Base-by-base conservation (phyloP, 2,113 vertebrate genomes). In the Gopherus evgoodei region DNA sequence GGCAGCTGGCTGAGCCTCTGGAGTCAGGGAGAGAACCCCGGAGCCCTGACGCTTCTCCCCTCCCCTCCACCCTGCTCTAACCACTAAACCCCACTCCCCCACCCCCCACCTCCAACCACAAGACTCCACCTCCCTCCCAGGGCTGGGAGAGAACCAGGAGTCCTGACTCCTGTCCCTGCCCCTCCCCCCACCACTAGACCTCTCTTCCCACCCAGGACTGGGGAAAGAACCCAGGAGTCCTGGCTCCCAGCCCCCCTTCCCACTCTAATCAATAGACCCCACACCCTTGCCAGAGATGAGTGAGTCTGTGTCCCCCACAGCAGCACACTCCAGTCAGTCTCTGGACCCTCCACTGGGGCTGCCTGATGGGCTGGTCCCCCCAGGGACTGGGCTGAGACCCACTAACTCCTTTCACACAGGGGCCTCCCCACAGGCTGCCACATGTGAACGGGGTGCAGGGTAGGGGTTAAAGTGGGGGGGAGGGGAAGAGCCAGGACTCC, bases 171-270 rank as follows among this genome's bases (percentile, higher is more conserved):
- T 2, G 19, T 42, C 38, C 35, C 24, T 59, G n/a, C 59, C 42
- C 44, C 42, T 7, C 47, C 42, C 57, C 29, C 5, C 6, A 17
- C 42, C 38, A 11, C 14, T 29, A 76, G 52, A 49, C 79, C 29
- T 53, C 52, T 19, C 52, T 84, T 85, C 83, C 85, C 57, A 56
- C 56, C 29, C 47, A 65, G n/a, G 29, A 57, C 17, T 52, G 54
- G 76, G 57, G 52, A 49, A 52, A 83, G 82, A 94, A 94, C 93
- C 91, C 86, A 90, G 95, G 97, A 98, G 97, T 98, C 98, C 97
- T 94, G 96, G 96, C 97, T 97, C 96, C 97, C 97, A 98, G 97
- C 91, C 95, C 93, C 92, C 57, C 56, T 53, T 44, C 35, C n/a
- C 69, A 47, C 38, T 27, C 81, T 57, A 54, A 12, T 5, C 11